Evolutionary conservation across 2,888 invertebrate genomes (phyloP).

Genomic region (Polydrusus cervinus): DNA sequence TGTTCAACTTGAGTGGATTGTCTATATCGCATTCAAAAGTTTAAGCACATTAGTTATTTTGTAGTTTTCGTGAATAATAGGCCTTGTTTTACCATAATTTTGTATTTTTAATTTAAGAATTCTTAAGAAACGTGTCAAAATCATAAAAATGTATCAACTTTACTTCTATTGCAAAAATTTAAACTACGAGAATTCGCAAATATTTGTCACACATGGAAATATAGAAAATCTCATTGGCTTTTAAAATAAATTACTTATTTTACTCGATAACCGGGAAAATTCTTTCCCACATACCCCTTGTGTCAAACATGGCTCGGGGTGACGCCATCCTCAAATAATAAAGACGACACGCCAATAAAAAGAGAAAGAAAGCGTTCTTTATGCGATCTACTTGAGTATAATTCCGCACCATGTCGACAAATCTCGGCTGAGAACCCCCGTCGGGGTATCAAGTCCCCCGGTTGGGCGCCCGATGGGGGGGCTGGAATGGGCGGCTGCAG

Average conservation of each 20-base stretch:
- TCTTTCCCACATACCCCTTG: background rate
- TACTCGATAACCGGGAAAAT: background rate
- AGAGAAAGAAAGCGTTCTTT: constrained; percentile 32
- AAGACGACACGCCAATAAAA: constrained; percentile 27
- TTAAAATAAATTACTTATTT: background rate
- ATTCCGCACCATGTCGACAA: constrained; percentile 49
- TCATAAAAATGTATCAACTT: too few species aligned
- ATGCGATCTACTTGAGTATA: constrained; percentile 40
- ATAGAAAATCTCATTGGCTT: background rate
- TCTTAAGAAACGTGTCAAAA: too few species aligned
- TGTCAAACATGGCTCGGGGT: background rate
- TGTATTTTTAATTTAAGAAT: too few species aligned
- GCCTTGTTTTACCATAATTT: too few species aligned
- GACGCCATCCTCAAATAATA: constrained; percentile 24
- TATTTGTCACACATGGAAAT: too few species aligned
- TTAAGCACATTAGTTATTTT: too few species aligned
- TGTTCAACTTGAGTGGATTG: too few species aligned
- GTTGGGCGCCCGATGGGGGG: constrained; percentile 14
- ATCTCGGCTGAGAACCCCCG: constrained; percentile 43
- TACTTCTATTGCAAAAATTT: too few species aligned
- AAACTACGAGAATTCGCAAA: too few species aligned
- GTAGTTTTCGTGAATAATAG: too few species aligned
- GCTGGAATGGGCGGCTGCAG: constrained; percentile 22
- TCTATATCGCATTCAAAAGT: too few species aligned
- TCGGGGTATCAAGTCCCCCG: constrained; percentile 32